A percentile compares a stretch with the other conserved stretches of the same genome.
Evolutionary conservation across 2,888 invertebrate genomes (phyloP).

Genomic region (Hanleya hanleyi): DNA sequence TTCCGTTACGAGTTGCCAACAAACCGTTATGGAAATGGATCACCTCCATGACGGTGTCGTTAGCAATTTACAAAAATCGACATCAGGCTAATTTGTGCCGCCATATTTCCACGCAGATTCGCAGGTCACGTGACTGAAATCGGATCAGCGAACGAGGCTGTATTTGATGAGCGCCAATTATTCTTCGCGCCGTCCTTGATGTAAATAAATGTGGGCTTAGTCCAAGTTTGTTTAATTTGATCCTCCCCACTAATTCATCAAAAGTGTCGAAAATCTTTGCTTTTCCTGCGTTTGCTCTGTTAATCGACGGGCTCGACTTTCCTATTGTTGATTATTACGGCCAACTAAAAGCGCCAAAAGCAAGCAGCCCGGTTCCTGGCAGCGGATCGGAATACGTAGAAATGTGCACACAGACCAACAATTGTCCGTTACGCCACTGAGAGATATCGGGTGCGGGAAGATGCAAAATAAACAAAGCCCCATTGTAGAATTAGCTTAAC

Average conservation of each 20-base stretch:
- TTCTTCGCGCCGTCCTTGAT: background rate
- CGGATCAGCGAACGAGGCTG: background rate
- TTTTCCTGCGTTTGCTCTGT: constrained; percentile 5
- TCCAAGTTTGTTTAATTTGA: background rate
- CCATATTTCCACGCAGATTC: constrained; percentile 11
- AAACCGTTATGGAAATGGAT: background rate
- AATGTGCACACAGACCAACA: constrained; percentile 3
- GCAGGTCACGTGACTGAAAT: constrained; percentile 3
- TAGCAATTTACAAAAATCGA: background rate
- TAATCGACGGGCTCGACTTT: constrained; percentile 3
- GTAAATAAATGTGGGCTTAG: background rate
- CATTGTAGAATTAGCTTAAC: background rate
- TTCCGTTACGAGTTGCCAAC: background rate
- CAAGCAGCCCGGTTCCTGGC: background rate
- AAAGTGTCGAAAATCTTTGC: constrained; percentile 9
- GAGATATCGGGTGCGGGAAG: background rate
- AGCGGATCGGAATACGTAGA: background rate
- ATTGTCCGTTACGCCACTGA: constrained; percentile 7
- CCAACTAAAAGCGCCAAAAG: background rate
- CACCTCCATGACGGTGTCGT: background rate
- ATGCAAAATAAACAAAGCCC: background rate
- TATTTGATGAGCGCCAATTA: background rate
- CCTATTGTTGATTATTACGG: background rate
- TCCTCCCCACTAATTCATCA: constrained; percentile 4
- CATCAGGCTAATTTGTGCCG: constrained; percentile 1